A percentile compares a stretch with the other conserved stretches of the same genome.
These are phyloP conservation scores for Tenrec ecaudatus DNA, from an alignment of 2,113 vertebrate species.

Conservation along the genomic window DNA sequence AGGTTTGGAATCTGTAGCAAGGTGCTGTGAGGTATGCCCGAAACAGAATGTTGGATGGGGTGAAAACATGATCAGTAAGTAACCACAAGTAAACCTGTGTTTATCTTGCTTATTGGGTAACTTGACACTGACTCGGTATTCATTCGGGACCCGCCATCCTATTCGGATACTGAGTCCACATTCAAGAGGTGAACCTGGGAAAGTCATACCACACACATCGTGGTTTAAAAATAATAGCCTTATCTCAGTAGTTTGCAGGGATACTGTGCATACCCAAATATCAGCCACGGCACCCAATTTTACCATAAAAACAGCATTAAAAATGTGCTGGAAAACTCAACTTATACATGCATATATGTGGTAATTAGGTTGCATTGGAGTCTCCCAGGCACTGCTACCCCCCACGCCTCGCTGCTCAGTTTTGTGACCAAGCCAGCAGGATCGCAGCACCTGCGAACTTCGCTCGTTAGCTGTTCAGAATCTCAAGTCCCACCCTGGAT, in stretches of 20 bases:
- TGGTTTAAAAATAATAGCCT: conserved; percentile 15
- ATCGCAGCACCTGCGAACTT: neutral
- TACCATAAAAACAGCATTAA: no score
- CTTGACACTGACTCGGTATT: neutral
- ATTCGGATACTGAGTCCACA: conserved; percentile 8
- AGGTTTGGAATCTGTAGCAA: no score
- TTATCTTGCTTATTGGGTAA: no score
- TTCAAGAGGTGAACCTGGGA: neutral
- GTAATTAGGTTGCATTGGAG: neutral
- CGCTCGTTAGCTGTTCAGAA: neutral
- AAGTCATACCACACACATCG: conserved; percentile 5
- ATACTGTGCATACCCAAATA: no score
- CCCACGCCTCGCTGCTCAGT: conserved; percentile 1
- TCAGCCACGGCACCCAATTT: no score
- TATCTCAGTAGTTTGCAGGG: neutral
- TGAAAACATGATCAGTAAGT: no score
- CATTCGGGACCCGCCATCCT: conserved; percentile 4
- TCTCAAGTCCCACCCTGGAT: neutral
- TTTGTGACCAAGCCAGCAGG: conserved; percentile 4
- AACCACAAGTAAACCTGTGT: no score
- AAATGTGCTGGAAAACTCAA: no score
- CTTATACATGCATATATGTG: no score
- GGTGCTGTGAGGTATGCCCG: no score
- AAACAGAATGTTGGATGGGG: no score
- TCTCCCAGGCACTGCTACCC: neutral